These are phyloP conservation scores for Manacus vitellinus DNA, from an alignment of 2,113 vertebrate genomes.

Conservation along the genomic window DNA sequence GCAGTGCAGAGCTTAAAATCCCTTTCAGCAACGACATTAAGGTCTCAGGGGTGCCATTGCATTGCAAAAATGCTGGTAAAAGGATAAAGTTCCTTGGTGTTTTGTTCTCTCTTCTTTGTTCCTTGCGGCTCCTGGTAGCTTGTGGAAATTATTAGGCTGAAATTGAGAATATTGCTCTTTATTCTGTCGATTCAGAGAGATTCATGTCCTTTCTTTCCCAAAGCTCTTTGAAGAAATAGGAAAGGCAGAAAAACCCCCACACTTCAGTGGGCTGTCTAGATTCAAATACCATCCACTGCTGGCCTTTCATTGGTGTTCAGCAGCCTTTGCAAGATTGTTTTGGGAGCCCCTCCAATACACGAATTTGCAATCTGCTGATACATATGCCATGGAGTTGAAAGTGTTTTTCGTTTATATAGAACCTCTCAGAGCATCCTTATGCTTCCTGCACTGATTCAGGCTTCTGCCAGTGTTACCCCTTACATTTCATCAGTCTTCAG, in stretches of 20 bases:
- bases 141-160: slow-evolving; percentile 34
- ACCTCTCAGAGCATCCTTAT: not conserved
- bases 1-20: slow-evolving; percentile 25
- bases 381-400: slow-evolving; percentile 32
- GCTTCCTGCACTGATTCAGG: slow-evolving; percentile 9
- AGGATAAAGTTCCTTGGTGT: not conserved
- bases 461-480: not conserved
- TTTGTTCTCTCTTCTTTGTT: slow-evolving; percentile 38
- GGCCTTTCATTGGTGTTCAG: slow-evolving; percentile 51
- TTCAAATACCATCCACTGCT: slow-evolving; percentile 46
- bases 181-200: not conserved
- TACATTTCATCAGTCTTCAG: not conserved
- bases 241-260: not conserved
- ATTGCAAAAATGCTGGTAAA: slow-evolving; percentile 20
- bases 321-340: slow-evolving; percentile 18
- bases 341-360: slow-evolving; percentile 40
- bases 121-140: not conserved
- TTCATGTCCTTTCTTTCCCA: not conserved
- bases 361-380: slow-evolving; percentile 62
- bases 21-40: slow-evolving; percentile 13
- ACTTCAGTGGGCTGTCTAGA: slow-evolving; percentile 33
- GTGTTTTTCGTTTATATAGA: slow-evolving; percentile 4
- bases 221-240: slow-evolving; percentile 4
- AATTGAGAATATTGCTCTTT: slow-evolving; percentile 19
- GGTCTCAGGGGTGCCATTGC: not conserved